Conservation (phyloP, 2,113 vertebrate genomes). For the Nibea albiflora region DNA sequence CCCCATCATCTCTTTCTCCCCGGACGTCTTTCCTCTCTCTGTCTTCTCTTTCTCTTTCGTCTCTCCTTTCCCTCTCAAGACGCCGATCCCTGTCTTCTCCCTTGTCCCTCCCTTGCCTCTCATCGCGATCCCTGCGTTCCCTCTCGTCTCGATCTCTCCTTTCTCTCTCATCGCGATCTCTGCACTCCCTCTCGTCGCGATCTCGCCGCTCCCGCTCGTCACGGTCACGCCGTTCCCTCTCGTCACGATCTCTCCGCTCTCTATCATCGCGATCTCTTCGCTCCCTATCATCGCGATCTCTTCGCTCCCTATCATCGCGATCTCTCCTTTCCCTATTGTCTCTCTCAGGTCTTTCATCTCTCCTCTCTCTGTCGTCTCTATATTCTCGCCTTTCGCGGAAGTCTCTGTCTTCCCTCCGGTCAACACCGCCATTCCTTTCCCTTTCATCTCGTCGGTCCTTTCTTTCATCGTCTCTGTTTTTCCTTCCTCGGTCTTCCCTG, state of each 20-base stretch:
- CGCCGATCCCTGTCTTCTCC: constrained; percentile 14
- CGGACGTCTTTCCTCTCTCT: constrained; percentile 21
- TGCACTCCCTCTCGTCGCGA: constrained; percentile 30
- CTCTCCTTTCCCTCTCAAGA: constrained; percentile 27
- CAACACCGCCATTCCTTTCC: constrained; percentile 46
- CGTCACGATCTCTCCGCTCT: constrained; percentile 35
- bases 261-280: constrained; percentile 32
- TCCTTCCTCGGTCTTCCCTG: constrained; percentile 49
- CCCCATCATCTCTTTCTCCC: constrained; percentile 27
- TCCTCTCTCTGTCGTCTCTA: constrained; percentile 62
- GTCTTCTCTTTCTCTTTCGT: constrained; percentile 25
- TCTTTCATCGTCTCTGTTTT: constrained; percentile 63
- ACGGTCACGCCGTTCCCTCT: constrained; percentile 25
- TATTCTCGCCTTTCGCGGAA: constrained; percentile 58
- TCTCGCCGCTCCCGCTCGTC: constrained; percentile 48
- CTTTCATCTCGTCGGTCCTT: constrained; percentile 62
- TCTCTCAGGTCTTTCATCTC: constrained; percentile 52
- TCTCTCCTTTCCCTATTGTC: constrained; percentile 47
- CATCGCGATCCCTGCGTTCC: constrained; percentile 28
- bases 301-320: constrained; percentile 34
- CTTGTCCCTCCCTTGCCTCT: constrained; percentile 44
- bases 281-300: constrained; percentile 33
- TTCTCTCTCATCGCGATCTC: constrained; percentile 24
- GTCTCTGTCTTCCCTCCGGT: constrained; percentile 61
- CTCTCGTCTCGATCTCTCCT: constrained; percentile 8